These are phyloP conservation scores for Beroe forskalii DNA, from an alignment of 37 sponge, comb jelly and placozoan genomes.

Conservation along the genomic window DNA sequence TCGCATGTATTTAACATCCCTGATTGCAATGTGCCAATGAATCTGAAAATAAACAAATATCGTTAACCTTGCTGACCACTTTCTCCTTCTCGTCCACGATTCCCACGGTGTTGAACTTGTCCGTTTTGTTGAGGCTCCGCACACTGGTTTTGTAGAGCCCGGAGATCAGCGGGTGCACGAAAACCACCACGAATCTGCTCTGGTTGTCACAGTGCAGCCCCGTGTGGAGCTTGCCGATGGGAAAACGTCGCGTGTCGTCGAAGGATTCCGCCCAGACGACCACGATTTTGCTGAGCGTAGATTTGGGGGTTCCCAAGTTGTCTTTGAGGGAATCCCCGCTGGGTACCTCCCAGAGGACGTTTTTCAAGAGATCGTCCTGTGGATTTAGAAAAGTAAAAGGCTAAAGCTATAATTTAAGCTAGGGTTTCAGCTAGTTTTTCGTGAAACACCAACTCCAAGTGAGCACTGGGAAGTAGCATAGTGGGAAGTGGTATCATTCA, in stretches of 20 bases:
- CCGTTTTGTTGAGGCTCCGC: slow-evolving; percentile 12
- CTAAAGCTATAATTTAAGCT: no score
- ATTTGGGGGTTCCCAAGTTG: not conserved
- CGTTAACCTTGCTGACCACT: slow-evolving; percentile 56
- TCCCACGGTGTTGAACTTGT: slow-evolving; percentile 56
- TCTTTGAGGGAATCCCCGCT: not conserved
- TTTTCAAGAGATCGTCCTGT: slow-evolving; percentile 1
- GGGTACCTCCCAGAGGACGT: slow-evolving; percentile 21
- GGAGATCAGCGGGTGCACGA: slow-evolving; percentile 22
- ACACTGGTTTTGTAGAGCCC: slow-evolving; percentile 47
- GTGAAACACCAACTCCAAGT: no score
- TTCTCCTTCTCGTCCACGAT: slow-evolving; percentile 48
- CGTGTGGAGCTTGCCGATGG: not conserved
- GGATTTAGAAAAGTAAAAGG: no score
- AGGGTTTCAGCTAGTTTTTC: no score
- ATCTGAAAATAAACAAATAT: no score
- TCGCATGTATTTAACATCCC: no score
- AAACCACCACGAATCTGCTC: not conserved
- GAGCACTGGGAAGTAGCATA: no score
- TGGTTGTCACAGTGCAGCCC: slow-evolving; percentile 27
- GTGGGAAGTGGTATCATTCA: no score
- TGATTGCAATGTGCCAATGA: no score
- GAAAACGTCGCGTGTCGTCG: slow-evolving; percentile 44
- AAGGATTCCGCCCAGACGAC: slow-evolving; percentile 37
- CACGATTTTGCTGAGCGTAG: slow-evolving; percentile 41